Evolutionary conservation across 2,113 vertebrate genomes (phyloP).

Genomic region (Tachysurus fulvidraco): DNA sequence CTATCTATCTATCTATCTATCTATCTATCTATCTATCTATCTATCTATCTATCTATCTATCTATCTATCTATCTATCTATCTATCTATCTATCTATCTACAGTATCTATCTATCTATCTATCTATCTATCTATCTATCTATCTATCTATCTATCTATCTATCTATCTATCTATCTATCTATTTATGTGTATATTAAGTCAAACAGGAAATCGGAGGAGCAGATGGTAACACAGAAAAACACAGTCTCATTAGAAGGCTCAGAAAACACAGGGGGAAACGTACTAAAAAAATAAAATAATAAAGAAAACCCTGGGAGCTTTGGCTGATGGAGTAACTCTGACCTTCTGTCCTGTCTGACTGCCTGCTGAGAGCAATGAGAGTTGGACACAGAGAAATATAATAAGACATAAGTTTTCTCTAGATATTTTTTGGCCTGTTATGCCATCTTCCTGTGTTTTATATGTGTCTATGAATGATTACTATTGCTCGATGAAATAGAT

Average conservation of each 20-base stretch:
- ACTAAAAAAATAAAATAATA: conserved; percentile 41
- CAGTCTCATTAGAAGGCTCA: conserved; percentile 72
- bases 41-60: neutral
- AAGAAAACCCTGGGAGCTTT: conserved; percentile 70
- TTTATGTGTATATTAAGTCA: neutral
- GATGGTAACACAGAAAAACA: conserved; percentile 76
- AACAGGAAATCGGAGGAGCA: conserved; percentile 61
- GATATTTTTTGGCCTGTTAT: conserved; percentile 57
- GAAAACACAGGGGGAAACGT: conserved; percentile 61
- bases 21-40: neutral
- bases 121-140: conserved; percentile 56
- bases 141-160: conserved; percentile 59
- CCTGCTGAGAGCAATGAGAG: conserved; percentile 64
- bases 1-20: conserved; percentile 60
- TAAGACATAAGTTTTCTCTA: conserved; percentile 53
- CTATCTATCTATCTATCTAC: neutral
- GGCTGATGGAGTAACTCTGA: conserved; percentile 71
- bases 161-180: neutral
- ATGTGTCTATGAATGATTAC: conserved; percentile 38
- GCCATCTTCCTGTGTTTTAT: conserved; percentile 37
- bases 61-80: neutral
- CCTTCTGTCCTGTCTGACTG: conserved; percentile 75
- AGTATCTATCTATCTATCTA: conserved; percentile 54
- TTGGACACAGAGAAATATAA: conserved; percentile 59
- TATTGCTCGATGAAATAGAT: conserved; percentile 36